Evolutionary conservation across 1,140 invertebrate species (phyloP).

Genomic region (Bombus breviceps): DNA sequence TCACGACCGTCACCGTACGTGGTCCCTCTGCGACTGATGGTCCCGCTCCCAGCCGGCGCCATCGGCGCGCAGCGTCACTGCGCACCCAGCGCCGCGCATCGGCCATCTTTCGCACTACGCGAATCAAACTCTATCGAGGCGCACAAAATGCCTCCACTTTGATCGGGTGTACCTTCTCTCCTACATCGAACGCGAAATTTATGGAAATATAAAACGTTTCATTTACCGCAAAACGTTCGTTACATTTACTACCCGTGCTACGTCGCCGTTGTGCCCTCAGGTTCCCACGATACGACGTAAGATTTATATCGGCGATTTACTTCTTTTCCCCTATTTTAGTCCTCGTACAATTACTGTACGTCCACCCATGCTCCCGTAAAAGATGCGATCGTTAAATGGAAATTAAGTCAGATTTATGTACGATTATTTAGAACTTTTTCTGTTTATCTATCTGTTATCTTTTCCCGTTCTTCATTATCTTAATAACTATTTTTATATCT

Average conservation of each 20-base stretch:
- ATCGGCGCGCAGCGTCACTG: conserved; percentile 67
- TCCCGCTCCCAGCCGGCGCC: conserved; percentile 66
- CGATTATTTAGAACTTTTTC: neutral
- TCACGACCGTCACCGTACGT: conserved; percentile 72
- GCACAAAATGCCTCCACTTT: conserved; percentile 27
- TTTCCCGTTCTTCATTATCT: neutral
- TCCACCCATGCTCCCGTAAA: neutral
- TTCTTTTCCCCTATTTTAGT: conserved; percentile 8
- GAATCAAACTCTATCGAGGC: conserved; percentile 49
- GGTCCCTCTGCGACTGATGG: conserved; percentile 76
- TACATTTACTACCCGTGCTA: conserved; percentile 11
- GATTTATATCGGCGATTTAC: conserved; percentile 24
- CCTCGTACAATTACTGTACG: neutral
- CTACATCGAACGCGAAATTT: conserved; percentile 36
- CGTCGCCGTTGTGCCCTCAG: neutral
- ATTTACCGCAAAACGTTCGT: conserved; percentile 36
- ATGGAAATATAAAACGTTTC: conserved; percentile 51
- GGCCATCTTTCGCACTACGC: conserved; percentile 40
- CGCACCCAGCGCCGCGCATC: conserved; percentile 49
- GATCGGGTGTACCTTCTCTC: conserved; percentile 5
- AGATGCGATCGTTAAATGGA: neutral
- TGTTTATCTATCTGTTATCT: neutral
- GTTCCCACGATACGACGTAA: conserved; percentile 8
- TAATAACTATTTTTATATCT: neutral
- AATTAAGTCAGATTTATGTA: conserved; percentile 20